Base-by-base conservation (phyloP, 2,113 vertebrate genomes). In the Reinhardtius hippoglossoides region DNA sequence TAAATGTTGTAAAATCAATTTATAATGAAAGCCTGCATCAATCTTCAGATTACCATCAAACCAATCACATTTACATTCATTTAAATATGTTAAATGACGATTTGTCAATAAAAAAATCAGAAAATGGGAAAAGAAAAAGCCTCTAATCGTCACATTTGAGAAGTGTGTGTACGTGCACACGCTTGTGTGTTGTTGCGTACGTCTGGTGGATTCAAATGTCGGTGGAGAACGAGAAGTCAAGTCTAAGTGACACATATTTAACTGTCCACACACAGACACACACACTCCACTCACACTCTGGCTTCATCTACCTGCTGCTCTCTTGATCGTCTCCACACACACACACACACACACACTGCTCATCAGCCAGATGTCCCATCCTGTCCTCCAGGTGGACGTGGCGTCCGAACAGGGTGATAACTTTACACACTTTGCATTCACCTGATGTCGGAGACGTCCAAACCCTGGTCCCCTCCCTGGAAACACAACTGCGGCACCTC, bases 341-440 rank as follows among this genome's bases (percentile, higher is more conserved):
- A 40, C 31, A 40, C 31, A 63, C 24, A n/a, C n/a, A n/a, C n/a
- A n/a, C n/a, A n/a, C n/a, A n/a, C 44, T 44, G 21, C 69, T 69
- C 71, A 76, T 70, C 58, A 54, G 55, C 79, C 85, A 87, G 73
- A 81, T 88, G 87, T 74, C 68, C 56, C 73, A 5, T 71, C 46
- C 74, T 9, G 56, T 13, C 23, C 64, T 12, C 42, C 72, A 87
- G 80, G 61, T 72, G 71, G 46, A 74, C 40, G 46, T n/a, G 21
- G 58, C 40, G 42, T 68, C 67, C 62, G 66, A 76, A 82, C 67
- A 68, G 18, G 23, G 6, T 44, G n/a, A 65, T 80, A 15, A 67
- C 54, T 61, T 67, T 2, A 76, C 61, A 69, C 54, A 18, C 54
- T 31, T 60, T 50, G 44, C 3, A 23, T 26, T 6, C 42, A 65